Percentiles rank a stretch among this genome's conserved stretches.
These are phyloP conservation scores for Venusia cambrica DNA, from an alignment of 2,888 invertebrate genomes.

Conservation along the genomic window DNA sequence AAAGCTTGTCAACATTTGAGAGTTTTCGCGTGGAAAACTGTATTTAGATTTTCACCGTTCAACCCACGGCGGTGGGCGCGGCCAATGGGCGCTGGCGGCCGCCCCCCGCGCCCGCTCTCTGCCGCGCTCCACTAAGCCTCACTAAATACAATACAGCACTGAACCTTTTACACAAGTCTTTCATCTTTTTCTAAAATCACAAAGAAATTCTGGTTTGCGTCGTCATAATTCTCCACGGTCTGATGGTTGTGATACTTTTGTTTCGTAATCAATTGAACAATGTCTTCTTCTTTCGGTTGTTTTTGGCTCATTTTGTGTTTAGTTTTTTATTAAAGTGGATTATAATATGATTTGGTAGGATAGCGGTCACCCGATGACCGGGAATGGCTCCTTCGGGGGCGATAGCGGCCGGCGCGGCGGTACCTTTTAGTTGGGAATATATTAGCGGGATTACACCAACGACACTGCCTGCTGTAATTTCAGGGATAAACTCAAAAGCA, in stretches of 20 bases:
- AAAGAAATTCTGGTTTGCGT: constrained; percentile 31
- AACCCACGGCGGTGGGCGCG: constrained; percentile 69
- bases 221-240: constrained; percentile 31
- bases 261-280: constrained; percentile 21
- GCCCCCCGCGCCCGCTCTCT: constrained; percentile 43
- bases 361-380: constrained; percentile 60
- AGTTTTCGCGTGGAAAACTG: constrained; percentile 56
- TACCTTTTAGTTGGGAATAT: constrained; percentile 77
- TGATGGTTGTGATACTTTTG: constrained; percentile 21
- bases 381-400: constrained; percentile 58
- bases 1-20: constrained; percentile 71
- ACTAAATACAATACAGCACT: constrained; percentile 44
- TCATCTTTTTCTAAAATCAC: constrained; percentile 28
- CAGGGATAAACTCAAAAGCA: constrained; percentile 60
- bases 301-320: constrained; percentile 10
- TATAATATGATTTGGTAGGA: constrained; percentile 42
- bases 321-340: constrained; percentile 22
- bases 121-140: constrained; percentile 44
- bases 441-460: constrained; percentile 63
- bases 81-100: constrained; percentile 63
- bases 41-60: constrained; percentile 61
- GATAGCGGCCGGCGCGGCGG: constrained; percentile 43
- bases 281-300: constrained; percentile 7
- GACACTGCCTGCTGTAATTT: constrained; percentile 59
- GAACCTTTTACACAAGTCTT: constrained; percentile 29